A percentile compares a stretch with the other conserved stretches of the same genome.
Conservation (phyloP, 1,140 invertebrate species). For the Drosophila pallidifrons region DNA sequence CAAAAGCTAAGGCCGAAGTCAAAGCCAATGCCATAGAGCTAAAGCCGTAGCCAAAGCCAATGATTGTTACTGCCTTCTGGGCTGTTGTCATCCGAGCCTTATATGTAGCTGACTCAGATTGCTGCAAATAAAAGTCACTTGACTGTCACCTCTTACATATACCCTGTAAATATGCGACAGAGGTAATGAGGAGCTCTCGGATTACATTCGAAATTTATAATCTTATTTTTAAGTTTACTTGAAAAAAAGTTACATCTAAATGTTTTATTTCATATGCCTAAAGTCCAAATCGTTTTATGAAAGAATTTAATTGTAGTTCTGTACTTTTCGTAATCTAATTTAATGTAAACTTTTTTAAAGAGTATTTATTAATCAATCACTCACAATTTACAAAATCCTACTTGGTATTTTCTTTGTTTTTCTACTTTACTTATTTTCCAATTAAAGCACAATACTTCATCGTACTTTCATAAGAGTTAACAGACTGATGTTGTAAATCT, state of each 20-base stretch:
- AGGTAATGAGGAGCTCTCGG: too few species aligned
- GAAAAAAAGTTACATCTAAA: too few species aligned
- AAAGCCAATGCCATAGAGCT: not conserved
- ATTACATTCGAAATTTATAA: too few species aligned
- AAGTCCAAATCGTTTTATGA: too few species aligned
- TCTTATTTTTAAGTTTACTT: too few species aligned
- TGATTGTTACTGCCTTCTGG: slow-evolving; percentile 19
- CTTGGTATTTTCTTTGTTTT: not conserved
- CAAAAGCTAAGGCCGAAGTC: not conserved
- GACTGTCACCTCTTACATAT: slow-evolving; percentile 9
- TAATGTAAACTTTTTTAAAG: too few species aligned
- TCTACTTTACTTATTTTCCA: not conserved
- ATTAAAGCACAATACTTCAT: not conserved
- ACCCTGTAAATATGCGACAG: too few species aligned
- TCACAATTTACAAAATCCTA: too few species aligned
- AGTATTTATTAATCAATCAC: too few species aligned
- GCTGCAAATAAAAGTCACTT: slow-evolving; percentile 41
- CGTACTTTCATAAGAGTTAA: not conserved
- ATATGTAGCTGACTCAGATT: slow-evolving; percentile 35
- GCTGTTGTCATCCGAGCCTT: slow-evolving; percentile 26
- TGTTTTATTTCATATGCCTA: too few species aligned
- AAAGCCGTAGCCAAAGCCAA: slow-evolving; percentile 26
- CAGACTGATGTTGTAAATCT: not conserved
- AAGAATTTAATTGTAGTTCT: too few species aligned
- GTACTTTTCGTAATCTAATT: too few species aligned